Base-by-base conservation (phyloP, 2,113 vertebrate species). In the Cricetomys ansorgei region DNA sequence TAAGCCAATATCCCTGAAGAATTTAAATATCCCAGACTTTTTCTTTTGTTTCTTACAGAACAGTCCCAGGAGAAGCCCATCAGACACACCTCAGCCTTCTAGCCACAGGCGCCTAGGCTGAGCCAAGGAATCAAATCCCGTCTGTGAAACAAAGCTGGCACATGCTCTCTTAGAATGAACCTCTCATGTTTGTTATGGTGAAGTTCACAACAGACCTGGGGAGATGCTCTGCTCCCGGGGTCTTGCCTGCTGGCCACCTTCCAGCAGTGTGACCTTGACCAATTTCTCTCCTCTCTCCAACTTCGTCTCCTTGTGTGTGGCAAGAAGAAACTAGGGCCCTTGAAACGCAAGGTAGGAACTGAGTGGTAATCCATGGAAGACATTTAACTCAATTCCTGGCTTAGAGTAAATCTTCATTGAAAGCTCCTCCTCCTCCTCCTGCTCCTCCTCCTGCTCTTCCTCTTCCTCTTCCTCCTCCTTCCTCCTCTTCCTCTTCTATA, bases 11-110 rank as follows among this genome's bases (percentile, higher is more conserved):
- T 94, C 88, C 79, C 92, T 79, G 37, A 95, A 96, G 97, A 98
- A 98, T 98, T 98, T 96, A 98, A 98, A 98, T 91, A 95, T 94
- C 69, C 87, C 88, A 92, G 79, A 96, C 89, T 96, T 87, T 96
- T 95, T 86, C 95, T 94, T 96, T 91, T 77, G 48, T 92, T 95
- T 90, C 95, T 75, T 64, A 96, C 67, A 92, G 93, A 97, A 92
- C 62, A 91, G 93, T 40, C 92, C 62, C 95, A 87, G 94, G 93
- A 98, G 97, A 95, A 97, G 96, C 85, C 75, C 89, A 69, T 92
- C 92, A 96, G 89, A 91, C 2, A 40, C 43, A 43, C 84, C 77
- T 81, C 62, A 89, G 80, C 70, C 65, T 92, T 94, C 85, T 94
- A 29, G 93, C 92, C 86, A n/a, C 53, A 93, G 59, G 62, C 0